These are phyloP conservation scores for Forbesichthys papilliferus DNA, from an alignment of 2,113 vertebrate species.

Conservation along the genomic window DNA sequence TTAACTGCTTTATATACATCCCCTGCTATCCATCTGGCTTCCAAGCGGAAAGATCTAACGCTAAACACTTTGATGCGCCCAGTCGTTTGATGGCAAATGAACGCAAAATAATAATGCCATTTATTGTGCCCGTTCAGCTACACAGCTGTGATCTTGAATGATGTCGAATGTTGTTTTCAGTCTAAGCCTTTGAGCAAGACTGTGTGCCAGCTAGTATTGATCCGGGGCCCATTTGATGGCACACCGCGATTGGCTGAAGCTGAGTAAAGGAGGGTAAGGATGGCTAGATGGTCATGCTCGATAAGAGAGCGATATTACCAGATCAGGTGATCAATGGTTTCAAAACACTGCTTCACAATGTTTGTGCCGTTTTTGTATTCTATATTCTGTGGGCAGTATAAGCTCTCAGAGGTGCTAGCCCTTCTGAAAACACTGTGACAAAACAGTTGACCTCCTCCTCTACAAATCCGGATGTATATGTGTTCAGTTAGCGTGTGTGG, in stretches of 20 bases:
- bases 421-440: constrained; percentile 2
- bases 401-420: background rate
- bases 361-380: constrained; percentile 13
- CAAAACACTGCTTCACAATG: constrained; percentile 40
- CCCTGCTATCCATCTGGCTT: constrained; percentile 65
- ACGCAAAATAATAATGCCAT: constrained; percentile 43
- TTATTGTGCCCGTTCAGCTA: constrained; percentile 49
- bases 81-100: constrained; percentile 41
- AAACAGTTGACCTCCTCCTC: too few relatives aligned
- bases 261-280: constrained; percentile 35
- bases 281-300: constrained; percentile 51
- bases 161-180: constrained; percentile 64
- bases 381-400: too few relatives aligned
- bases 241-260: constrained; percentile 44
- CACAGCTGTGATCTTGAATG: constrained; percentile 53
- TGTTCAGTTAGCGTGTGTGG: background rate
- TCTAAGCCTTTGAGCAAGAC: constrained; percentile 59
- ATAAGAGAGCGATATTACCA: constrained; percentile 55
- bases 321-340: constrained; percentile 45
- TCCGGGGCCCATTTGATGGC: constrained; percentile 55
- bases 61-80: constrained; percentile 23
- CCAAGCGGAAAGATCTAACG: constrained; percentile 47
- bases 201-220: constrained; percentile 63
- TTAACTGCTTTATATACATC: constrained; percentile 73
- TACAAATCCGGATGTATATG: background rate